These are phyloP conservation scores for Macquaria australasica DNA, from an alignment of 2,113 vertebrate species.

Conservation along the genomic window DNA sequence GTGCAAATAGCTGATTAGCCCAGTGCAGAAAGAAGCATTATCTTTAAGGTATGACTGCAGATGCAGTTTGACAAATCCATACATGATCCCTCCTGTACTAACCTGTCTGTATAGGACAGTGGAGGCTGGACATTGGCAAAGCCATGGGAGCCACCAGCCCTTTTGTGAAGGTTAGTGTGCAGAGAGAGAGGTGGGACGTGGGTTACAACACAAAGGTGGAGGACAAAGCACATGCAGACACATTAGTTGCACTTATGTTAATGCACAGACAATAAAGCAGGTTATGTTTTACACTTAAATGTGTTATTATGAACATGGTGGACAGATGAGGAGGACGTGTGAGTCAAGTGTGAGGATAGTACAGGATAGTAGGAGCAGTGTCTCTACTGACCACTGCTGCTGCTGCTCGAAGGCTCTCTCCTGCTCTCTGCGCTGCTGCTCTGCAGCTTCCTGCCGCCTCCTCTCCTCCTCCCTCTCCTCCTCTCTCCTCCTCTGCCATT, in stretches of 20 bases:
- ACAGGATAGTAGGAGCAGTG: slow-evolving; percentile 4
- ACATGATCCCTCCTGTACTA: slow-evolving; percentile 54
- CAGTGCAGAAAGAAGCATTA: neutral
- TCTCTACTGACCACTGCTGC: slow-evolving; percentile 75
- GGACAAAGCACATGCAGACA: slow-evolving; percentile 68
- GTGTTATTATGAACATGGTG: slow-evolving; percentile 32
- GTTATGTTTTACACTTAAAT: slow-evolving; percentile 12
- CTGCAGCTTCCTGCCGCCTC: slow-evolving; percentile 65
- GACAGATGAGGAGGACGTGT: neutral
- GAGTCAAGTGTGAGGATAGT: neutral
- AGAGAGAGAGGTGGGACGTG: slow-evolving; percentile 22
- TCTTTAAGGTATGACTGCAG: neutral
- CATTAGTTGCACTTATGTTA: slow-evolving; percentile 64
- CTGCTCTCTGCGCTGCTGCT: slow-evolving; percentile 65
- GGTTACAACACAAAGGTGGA: slow-evolving; percentile 55
- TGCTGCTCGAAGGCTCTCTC: slow-evolving; percentile 54
- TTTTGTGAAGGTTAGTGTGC: slow-evolving; percentile 58
- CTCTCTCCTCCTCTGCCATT: slow-evolving; percentile 48
- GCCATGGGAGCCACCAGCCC: slow-evolving; percentile 70
- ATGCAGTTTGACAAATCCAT: neutral
- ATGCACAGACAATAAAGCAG: slow-evolving; percentile 47
- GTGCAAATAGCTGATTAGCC: neutral
- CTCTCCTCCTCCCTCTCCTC: slow-evolving; percentile 62
- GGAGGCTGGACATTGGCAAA: slow-evolving; percentile 70
- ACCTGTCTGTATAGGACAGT: slow-evolving; percentile 83